phyloP scores from a whole-genome alignment of 2,888 invertebrate genomes.

The Griposia aprilina region DNA sequence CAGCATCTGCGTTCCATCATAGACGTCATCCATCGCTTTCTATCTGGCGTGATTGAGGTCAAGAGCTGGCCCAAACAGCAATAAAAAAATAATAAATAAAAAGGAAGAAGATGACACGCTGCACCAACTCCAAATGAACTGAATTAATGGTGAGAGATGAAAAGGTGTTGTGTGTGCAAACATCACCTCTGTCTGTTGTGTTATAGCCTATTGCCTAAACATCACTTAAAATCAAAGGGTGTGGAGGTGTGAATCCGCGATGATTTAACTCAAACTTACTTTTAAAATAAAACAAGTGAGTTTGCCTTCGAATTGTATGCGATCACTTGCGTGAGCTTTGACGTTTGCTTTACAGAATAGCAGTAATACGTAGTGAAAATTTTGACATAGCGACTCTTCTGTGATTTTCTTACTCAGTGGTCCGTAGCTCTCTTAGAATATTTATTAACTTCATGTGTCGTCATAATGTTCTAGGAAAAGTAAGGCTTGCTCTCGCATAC shows the following conservation, averaged over 20 bases:
- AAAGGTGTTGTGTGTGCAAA: not conserved
- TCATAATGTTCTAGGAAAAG: slow-evolving; percentile 38
- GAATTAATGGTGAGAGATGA: not conserved
- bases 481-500: slow-evolving; percentile 28
- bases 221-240: not conserved
- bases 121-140: not conserved
- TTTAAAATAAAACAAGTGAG: not conserved
- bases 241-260: not conserved
- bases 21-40: too few relatives aligned
- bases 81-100: too few relatives aligned
- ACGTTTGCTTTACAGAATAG: not conserved
- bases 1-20: too few relatives aligned
- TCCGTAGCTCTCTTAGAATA: slow-evolving; percentile 23
- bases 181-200: not conserved
- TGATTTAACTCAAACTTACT: not conserved
- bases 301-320: too few relatives aligned
- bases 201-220: not conserved
- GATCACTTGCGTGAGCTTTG: not conserved
- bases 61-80: too few relatives aligned
- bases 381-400: slow-evolving; percentile 8
- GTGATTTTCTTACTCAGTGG: not conserved
- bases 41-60: too few relatives aligned
- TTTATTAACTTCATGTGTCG: slow-evolving; percentile 56
- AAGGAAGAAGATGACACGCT: not conserved
- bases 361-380: not conserved